Base-by-base conservation (phyloP, 2,888 invertebrate genomes). In the Aplocera efformata region DNA sequence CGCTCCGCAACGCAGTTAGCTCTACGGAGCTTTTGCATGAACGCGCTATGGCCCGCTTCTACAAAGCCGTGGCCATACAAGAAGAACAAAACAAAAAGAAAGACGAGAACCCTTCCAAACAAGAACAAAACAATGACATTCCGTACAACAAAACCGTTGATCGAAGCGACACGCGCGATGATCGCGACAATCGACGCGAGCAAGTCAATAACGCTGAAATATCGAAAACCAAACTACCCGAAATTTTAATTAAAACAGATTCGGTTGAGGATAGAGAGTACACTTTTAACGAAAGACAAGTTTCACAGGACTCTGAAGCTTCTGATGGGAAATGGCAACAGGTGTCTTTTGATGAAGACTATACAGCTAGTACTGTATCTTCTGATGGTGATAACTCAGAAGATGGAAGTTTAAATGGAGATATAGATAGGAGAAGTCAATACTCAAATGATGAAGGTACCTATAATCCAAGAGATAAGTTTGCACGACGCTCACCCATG, bases 21-120 rank as follows among this genome's bases (percentile, higher is more conserved):
- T 95, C 95, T 1, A 93, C 94, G 0, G 96, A 96, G 68, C 85
- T 96, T 3, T 88, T 96, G 0, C 95, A 95, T 69, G 95, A 95
- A 69, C 90, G 92, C 28, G 94, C 94, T 7, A 94, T 96, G 93
- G 93, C 93, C 6, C 89, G 95, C 24, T 93, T 96, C 68, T 94
- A 94, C 67, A 91, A 93, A 71, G 95, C 94, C 6, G 92, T 93
- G 1, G 93, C 92, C 38, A 89, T 93, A 56, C 93, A 95, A 70
- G 93, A 95, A 71, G 90, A 91, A 10, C 91, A 92, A 60, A 84
- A 72, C 59, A 57, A 77, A 65, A 58, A 57, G 33, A 65, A 71
- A 50, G 59, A 71, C 33, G 63, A 61, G 24, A 68, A 57, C 56
- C 53, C 56, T 23, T 41, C 53, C 39, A 64, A 61, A 50, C 58